phyloP scores from a whole-genome alignment of 2,113 vertebrate genomes.

The Hiodon alosoides region DNA sequence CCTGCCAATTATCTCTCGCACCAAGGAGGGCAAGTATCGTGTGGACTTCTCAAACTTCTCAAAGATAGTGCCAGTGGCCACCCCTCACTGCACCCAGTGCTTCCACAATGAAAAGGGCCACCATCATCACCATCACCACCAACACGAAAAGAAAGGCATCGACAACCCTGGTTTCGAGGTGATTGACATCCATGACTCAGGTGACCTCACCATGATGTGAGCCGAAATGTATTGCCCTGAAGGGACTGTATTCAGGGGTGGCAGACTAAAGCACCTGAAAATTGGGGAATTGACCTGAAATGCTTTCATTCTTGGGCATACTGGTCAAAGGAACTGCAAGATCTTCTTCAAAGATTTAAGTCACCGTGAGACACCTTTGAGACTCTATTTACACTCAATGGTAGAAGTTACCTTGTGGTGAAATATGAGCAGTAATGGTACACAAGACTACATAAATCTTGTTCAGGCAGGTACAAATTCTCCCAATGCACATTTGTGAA shows the following conservation, averaged over 20 bases:
- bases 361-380: neutral
- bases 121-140: slow-evolving; percentile 28
- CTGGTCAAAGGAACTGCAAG: too few relatives aligned
- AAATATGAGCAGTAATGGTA: neutral
- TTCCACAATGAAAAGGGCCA: slow-evolving; percentile 43
- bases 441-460: neutral
- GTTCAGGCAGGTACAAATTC: neutral
- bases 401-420: neutral
- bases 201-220: slow-evolving; percentile 53
- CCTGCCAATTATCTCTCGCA: slow-evolving; percentile 81
- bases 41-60: slow-evolving; percentile 92
- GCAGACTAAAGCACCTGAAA: neutral
- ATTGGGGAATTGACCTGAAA: neutral
- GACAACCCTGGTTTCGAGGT: slow-evolving; percentile 61
- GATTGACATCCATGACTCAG: slow-evolving; percentile 45
- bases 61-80: slow-evolving; percentile 53
- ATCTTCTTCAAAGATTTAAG: neutral
- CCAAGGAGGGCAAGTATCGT: slow-evolving; percentile 80
- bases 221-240: too few relatives aligned
- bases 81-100: slow-evolving; percentile 60
- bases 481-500: too few relatives aligned
- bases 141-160: slow-evolving; percentile 46
- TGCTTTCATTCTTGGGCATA: neutral
- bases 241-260: neutral
- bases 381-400: neutral